These are phyloP conservation scores for Operophtera brumata DNA, from an alignment of 2,888 invertebrate species.

Conservation along the genomic window DNA sequence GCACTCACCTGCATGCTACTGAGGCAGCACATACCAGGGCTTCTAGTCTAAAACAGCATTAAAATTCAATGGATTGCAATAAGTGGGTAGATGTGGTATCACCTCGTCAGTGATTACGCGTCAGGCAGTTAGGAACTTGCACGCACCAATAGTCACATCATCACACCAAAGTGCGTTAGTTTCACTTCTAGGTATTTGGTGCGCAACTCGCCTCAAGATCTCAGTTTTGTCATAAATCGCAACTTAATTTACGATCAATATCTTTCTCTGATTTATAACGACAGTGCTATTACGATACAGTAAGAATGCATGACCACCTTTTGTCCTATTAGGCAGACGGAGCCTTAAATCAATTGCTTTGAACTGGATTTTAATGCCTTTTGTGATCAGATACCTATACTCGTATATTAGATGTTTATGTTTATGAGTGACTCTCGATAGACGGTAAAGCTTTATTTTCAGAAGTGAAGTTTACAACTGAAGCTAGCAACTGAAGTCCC, in stretches of 20 bases:
- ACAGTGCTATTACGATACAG: conserved; percentile 61
- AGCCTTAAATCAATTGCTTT: conserved; percentile 26
- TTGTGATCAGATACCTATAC: conserved; percentile 21
- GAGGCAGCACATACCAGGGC: too few species aligned
- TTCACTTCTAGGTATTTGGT: conserved; percentile 7
- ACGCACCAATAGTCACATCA: not conserved
- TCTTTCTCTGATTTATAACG: conserved; percentile 64
- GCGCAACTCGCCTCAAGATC: conserved; percentile 28
- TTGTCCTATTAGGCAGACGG: conserved; percentile 40
- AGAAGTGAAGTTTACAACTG: not conserved
- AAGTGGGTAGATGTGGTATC: too few species aligned
- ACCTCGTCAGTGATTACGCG: too few species aligned
- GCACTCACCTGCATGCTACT: too few species aligned
- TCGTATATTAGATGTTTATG: too few species aligned
- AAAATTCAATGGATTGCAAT: too few species aligned
- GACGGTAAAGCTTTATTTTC: not conserved
- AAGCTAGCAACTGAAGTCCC: too few species aligned
- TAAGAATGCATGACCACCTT: conserved; percentile 43
- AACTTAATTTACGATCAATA: conserved; percentile 71
- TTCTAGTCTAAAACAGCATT: too few species aligned
- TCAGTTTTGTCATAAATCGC: conserved; percentile 68
- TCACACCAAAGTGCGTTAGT: not conserved
- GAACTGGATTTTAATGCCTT: conserved; percentile 25
- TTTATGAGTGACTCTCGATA: conserved; percentile 9
- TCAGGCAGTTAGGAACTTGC: too few species aligned